Base-by-base conservation (phyloP, 2,113 vertebrate genomes). In the Pseudolaguvia tuberculata region DNA sequence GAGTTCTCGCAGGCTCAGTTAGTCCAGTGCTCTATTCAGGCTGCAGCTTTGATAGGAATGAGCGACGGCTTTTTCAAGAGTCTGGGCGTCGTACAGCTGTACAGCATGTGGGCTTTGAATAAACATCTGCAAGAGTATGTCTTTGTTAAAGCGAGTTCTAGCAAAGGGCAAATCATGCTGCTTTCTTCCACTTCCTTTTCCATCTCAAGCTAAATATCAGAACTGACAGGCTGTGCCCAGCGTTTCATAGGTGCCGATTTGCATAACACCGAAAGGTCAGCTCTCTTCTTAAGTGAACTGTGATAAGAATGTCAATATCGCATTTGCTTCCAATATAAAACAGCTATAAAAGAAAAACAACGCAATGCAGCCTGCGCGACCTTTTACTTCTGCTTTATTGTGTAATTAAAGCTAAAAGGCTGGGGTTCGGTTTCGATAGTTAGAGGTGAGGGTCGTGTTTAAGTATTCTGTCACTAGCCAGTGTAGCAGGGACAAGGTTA, bases 401-500 rank as follows among this genome's bases (percentile, higher is more conserved):
- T 23, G 25, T 50, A 67, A 67, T 50, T 50, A 15, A 42, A 23
- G 23, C 47, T 67, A 50, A 67, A 67, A 50, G 63, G 63, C 25
- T 70, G 29, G 68, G 51, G 70, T 14, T 55, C 58, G 12, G 11
- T 70, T 73, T 51, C 50, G n/a, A 4, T 23, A 62, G 45, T 25
- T 15, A 58, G 48, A 67, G 53, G 73, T 66, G 72, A 18, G 18
- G 1, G 45, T n/a, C 56, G 87, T 27, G 25, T 71, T 45, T 74
- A 21, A 15, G 56, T n/a, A 55, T 50, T 42, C 61, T 89, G 87
- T 91, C 88, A 89, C 87, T 92, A 89, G 91, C 88, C 84, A 85
- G 80, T 86, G 88, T 89, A 90, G 91, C 88, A 87, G 82, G 86
- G 91, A 92, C 89, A 92, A 93, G 91, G 92, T 93, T 93, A 94